Percentiles rank a stretch among this genome's conserved stretches.
Conservation (phyloP, 2,888 invertebrate species). For the Heliconius aoede region DNA sequence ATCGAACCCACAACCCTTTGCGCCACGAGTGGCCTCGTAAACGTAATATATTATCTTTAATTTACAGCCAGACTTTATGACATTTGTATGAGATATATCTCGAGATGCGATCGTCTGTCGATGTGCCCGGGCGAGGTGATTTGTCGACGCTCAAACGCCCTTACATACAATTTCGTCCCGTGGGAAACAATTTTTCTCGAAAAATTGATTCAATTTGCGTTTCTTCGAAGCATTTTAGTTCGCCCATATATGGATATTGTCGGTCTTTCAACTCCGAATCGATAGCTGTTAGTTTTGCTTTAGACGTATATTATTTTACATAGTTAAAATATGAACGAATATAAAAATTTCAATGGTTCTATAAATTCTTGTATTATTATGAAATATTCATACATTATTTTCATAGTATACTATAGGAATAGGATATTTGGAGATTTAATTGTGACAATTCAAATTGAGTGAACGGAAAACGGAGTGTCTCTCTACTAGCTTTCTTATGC, state of each 20-base stretch:
- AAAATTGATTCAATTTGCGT: conserved; percentile 76
- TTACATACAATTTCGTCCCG: conserved; percentile 42
- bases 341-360: neutral
- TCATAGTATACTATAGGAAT: neutral
- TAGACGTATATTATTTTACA: conserved; percentile 6
- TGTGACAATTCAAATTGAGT: neutral
- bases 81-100: conserved; percentile 8
- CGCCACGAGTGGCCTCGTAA: no score
- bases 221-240: conserved; percentile 67
- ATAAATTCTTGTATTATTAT: neutral
- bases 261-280: conserved; percentile 7
- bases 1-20: no score
- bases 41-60: neutral
- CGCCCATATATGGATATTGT: conserved; percentile 25
- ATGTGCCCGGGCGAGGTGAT: conserved; percentile 35
- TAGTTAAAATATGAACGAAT: neutral
- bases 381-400: neutral
- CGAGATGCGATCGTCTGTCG: conserved; percentile 33
- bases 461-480: neutral
- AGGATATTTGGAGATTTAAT: neutral
- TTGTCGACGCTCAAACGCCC: conserved; percentile 41
- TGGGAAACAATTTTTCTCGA: conserved; percentile 67
- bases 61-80: conserved; percentile 4
- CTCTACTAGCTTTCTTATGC: neutral
- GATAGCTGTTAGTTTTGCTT: conserved; percentile 15